phyloP scores from a whole-genome alignment of 2,113 vertebrate species.

The Chaenocephalus aceratus region DNA sequence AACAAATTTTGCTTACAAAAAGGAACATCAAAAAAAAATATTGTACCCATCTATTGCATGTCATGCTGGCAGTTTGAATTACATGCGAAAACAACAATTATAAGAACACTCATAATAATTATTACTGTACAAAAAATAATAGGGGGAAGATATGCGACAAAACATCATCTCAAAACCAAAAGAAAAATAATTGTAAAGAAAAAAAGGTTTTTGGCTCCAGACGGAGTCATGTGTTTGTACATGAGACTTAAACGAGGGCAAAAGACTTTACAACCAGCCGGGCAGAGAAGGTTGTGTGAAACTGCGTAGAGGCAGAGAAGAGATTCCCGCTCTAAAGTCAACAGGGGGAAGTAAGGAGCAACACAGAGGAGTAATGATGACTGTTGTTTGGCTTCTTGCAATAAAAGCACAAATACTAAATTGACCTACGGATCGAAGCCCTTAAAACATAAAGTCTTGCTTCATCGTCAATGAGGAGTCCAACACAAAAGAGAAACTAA shows the following conservation, averaged over 20 bases:
- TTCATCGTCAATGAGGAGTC: conserved; percentile 54
- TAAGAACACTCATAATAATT: conserved; percentile 71
- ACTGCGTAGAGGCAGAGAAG: conserved; percentile 49
- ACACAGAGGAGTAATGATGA: conserved; percentile 4
- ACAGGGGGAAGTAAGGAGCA: conserved; percentile 2
- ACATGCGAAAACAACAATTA: conserved; percentile 81
- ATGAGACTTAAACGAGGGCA: conserved; percentile 56
- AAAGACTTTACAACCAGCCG: conserved; percentile 43
- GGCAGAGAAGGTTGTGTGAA: conserved; percentile 24
- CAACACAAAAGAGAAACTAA: conserved; percentile 62
- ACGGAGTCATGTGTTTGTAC: conserved; percentile 59
- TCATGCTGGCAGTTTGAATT: conserved; percentile 83
- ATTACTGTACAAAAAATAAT: conserved; percentile 76
- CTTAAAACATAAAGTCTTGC: conserved; percentile 66
- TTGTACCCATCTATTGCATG: conserved; percentile 82
- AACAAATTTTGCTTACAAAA: conserved; percentile 83
- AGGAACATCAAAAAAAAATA: conserved; percentile 80
- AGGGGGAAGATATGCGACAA: conserved; percentile 26
- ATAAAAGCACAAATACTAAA: conserved; percentile 12
- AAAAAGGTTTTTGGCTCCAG: conserved; percentile 40
- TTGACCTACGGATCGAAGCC: conserved; percentile 63
- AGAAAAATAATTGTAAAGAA: conserved; percentile 42
- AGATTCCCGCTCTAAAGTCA: conserved; percentile 34
- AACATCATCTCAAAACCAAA: conserved; percentile 42
- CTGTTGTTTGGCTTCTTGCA: background rate